Evolutionary conservation across 2,888 invertebrate genomes (phyloP).

Genomic region (Sminthurinus aureus): DNA sequence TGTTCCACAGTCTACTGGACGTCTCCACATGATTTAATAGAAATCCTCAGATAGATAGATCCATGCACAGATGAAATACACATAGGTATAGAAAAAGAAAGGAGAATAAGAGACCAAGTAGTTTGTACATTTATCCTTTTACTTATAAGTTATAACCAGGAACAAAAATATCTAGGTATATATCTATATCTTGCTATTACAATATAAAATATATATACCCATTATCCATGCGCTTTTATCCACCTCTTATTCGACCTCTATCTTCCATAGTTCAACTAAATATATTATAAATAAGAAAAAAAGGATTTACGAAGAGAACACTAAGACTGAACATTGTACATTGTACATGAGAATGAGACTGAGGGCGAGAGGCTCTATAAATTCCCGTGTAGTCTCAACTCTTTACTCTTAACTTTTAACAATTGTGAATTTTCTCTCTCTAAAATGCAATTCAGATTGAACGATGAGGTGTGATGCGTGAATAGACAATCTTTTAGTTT

Average conservation of each 20-base stretch:
- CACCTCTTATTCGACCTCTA: no score
- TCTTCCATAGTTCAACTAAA: no score
- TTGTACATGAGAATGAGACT: no score
- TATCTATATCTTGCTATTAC: no score
- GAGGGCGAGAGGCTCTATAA: no score
- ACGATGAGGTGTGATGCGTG: not conserved
- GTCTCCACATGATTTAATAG: slow-evolving; percentile 1
- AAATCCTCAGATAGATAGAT: not conserved
- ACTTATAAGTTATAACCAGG: not conserved
- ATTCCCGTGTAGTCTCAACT: no score
- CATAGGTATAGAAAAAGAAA: not conserved
- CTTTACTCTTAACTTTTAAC: not conserved
- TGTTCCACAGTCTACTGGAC: slow-evolving; percentile 4
- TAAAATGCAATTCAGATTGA: not conserved
- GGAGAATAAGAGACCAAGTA: not conserved
- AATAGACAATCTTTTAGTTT: not conserved
- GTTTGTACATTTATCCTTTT: not conserved
- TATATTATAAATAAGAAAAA: no score
- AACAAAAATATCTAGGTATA: not conserved
- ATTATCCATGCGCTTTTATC: no score
- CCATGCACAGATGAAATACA: not conserved
- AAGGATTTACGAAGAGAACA: no score
- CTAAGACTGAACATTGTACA: no score
- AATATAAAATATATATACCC: not conserved
- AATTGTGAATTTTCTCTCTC: not conserved